Evolutionary conservation across 2,113 vertebrate genomes (phyloP).

Genomic region (Paralichthys olivaceus): DNA sequence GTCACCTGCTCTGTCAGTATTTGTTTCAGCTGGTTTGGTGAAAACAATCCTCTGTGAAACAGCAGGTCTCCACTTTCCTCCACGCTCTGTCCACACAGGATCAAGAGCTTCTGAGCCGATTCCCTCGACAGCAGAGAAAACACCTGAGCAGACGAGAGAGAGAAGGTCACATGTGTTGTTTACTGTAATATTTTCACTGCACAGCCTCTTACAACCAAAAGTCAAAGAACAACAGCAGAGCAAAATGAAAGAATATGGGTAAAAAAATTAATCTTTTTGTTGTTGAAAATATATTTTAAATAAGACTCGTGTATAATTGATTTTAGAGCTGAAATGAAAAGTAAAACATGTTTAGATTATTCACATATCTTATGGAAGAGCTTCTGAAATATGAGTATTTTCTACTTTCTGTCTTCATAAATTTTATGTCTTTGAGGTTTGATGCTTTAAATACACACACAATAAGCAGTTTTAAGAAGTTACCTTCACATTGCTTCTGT

Average conservation of each 20-base stretch:
- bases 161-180: slow-evolving; percentile 2
- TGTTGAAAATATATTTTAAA: no score
- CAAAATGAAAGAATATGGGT: not conserved
- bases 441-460: no score
- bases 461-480: no score
- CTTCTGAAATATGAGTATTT: no score
- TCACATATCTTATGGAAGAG: no score
- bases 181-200: not conserved
- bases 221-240: not conserved
- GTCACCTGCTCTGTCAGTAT: slow-evolving; percentile 89
- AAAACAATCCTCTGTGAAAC: slow-evolving; percentile 89
- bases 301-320: no score
- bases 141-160: slow-evolving; percentile 78
- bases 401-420: no score
- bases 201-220: not conserved
- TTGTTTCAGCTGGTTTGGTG: slow-evolving; percentile 88
- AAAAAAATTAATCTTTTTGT: no score
- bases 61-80: slow-evolving; percentile 91
- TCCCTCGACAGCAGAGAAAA: slow-evolving; percentile 87
- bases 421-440: no score
- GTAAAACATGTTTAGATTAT: no score
- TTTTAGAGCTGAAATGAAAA: no score
- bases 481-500: no score
- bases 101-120: slow-evolving; percentile 90
- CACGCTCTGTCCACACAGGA: slow-evolving; percentile 89